A percentile compares a stretch with the other conserved stretches of the same genome.
phyloP scores from a whole-genome alignment of 2,888 invertebrate genomes.

The Peribatodes rhomboidaria region DNA sequence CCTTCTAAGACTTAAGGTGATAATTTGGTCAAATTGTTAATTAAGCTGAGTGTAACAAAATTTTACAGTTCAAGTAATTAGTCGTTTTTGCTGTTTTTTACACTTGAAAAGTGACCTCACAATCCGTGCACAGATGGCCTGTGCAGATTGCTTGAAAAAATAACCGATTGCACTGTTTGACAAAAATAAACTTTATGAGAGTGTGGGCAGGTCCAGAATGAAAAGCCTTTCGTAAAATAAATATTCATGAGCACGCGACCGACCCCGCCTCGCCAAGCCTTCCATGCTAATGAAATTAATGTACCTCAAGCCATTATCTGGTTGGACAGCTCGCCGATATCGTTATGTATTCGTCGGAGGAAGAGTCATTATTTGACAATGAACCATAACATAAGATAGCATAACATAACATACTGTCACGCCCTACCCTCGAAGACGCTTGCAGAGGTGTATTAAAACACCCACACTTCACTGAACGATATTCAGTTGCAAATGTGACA shows the following conservation, averaged over 20 bases:
- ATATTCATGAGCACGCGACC: constrained; percentile 79
- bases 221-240: constrained; percentile 69
- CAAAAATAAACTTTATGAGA: constrained; percentile 60
- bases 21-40: too few species aligned
- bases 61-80: too few species aligned
- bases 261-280: constrained; percentile 73
- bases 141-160: constrained; percentile 26
- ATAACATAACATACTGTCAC: too few species aligned
- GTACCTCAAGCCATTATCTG: constrained; percentile 32
- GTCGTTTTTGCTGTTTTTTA: too few species aligned
- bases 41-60: too few species aligned
- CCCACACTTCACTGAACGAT: too few species aligned
- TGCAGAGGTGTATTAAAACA: too few species aligned
- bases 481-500: too few species aligned
- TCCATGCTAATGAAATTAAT: constrained; percentile 63
- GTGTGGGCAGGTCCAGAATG: constrained; percentile 59
- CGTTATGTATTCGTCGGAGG: constrained; percentile 11
- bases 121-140: constrained; percentile 30
- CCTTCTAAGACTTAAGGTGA: too few species aligned
- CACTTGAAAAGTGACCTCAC: too few species aligned
- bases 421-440: too few species aligned
- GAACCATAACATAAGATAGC: too few species aligned
- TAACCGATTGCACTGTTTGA: constrained; percentile 39
- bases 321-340: constrained; percentile 37
- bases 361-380: constrained; percentile 10